Evolutionary conservation across 2,888 invertebrate species (phyloP).

Genomic region (Anaspis maculata): DNA sequence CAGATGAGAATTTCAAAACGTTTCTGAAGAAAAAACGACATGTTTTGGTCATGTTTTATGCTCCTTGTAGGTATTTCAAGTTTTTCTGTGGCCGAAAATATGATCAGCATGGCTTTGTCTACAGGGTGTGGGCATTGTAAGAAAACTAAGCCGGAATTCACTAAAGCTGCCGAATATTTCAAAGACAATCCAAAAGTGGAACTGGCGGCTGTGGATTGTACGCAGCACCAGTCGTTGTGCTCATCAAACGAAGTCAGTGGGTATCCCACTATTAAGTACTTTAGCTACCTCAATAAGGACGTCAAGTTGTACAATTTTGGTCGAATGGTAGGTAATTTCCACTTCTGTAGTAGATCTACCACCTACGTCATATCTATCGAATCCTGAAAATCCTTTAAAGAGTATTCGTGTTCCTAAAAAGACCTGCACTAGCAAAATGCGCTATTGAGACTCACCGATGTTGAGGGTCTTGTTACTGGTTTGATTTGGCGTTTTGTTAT

Average conservation of each 20-base stretch:
- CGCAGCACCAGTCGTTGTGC: slow-evolving; percentile 55
- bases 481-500: no score
- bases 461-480: no score
- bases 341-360: no score
- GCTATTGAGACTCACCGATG: not conserved
- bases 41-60: slow-evolving; percentile 84
- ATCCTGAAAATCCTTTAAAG: no score
- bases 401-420: no score
- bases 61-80: slow-evolving; percentile 66
- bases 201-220: slow-evolving; percentile 80
- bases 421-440: no score
- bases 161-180: slow-evolving; percentile 63
- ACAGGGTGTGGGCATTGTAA: slow-evolving; percentile 90
- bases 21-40: slow-evolving; percentile 79
- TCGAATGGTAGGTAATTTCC: slow-evolving; percentile 42
- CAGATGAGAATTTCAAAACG: slow-evolving; percentile 61
- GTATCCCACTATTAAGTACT: slow-evolving; percentile 82
- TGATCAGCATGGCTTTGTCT: no score
- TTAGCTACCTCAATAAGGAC: slow-evolving; percentile 68
- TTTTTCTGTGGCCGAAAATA: no score
- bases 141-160: slow-evolving; percentile 74
- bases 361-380: no score
- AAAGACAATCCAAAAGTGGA: slow-evolving; percentile 69
- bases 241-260: slow-evolving; percentile 64
- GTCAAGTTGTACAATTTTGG: slow-evolving; percentile 65